These are phyloP conservation scores for Gonioctena quinquepunctata DNA, from an alignment of 1,140 invertebrate species.

Conservation along the genomic window DNA sequence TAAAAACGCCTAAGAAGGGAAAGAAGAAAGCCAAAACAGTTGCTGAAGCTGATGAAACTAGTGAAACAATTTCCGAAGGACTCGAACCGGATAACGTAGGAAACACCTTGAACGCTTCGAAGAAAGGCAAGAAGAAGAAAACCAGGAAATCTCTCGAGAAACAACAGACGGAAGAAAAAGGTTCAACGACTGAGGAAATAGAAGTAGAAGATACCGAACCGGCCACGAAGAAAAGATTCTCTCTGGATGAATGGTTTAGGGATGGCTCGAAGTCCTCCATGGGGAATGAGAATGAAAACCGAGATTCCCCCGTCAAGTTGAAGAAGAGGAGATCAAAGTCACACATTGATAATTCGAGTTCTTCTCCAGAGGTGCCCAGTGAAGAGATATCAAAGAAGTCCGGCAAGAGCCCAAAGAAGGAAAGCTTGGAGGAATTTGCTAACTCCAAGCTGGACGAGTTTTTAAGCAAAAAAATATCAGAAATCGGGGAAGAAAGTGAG, in stretches of 20 bases:
- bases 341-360: too few species aligned
- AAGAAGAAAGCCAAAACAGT: too few species aligned
- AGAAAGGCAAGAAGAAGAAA: neutral
- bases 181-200: neutral
- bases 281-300: neutral
- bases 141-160: neutral
- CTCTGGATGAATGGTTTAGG: neutral
- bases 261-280: neutral
- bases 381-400: too few species aligned
- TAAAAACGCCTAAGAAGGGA: neutral
- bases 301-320: neutral
- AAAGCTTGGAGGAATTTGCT: neutral
- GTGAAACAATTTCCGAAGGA: too few species aligned
- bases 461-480: constrained; percentile 1
- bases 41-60: too few species aligned
- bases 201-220: neutral
- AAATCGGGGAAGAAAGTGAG: neutral
- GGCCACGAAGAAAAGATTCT: neutral
- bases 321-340: neutral
- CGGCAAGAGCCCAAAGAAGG: too few species aligned
- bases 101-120: too few species aligned
- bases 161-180: neutral
- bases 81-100: too few species aligned
- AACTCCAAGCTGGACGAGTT: constrained; percentile 3
- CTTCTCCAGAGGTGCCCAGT: too few species aligned